Conservation (phyloP, 1,140 invertebrate species). For the Sminthurides bifidus region DNA sequence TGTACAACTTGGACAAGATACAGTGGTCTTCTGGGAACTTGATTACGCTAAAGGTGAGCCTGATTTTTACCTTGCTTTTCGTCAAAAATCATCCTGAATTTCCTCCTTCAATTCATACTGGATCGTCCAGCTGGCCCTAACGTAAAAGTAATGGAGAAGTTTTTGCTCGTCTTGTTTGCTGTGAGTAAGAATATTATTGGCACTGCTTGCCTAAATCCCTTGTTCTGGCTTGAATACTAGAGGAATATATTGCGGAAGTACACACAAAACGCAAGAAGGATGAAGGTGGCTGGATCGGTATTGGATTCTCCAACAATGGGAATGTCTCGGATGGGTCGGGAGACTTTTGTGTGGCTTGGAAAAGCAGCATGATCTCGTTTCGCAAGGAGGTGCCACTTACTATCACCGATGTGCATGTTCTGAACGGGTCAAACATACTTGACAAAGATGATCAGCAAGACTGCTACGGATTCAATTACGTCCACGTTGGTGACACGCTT, state of each 20-base stretch:
- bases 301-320: conserved; percentile 28
- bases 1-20: conserved; percentile 18
- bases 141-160: background rate
- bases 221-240: conserved; percentile 5
- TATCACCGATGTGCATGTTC: conserved; percentile 22
- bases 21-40: conserved; percentile 20
- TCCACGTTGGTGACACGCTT: conserved; percentile 43
- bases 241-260: conserved; percentile 26
- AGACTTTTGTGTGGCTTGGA: conserved; percentile 28
- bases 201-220: background rate
- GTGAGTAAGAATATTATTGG: background rate
- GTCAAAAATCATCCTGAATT: background rate
- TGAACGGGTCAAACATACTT: conserved; percentile 16
- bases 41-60: conserved; percentile 22
- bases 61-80: background rate
- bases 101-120: background rate
- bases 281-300: conserved; percentile 24
- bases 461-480: conserved; percentile 55
- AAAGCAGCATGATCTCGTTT: conserved; percentile 10
- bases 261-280: conserved; percentile 21
- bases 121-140: background rate
- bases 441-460: conserved; percentile 51
- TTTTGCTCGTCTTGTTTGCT: background rate
- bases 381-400: background rate
- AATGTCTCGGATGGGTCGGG: conserved; percentile 27